Percentiles rank a stretch among this genome's conserved stretches.
Conservation (phyloP, 2,113 vertebrate species). For the Sander vitreus region DNA sequence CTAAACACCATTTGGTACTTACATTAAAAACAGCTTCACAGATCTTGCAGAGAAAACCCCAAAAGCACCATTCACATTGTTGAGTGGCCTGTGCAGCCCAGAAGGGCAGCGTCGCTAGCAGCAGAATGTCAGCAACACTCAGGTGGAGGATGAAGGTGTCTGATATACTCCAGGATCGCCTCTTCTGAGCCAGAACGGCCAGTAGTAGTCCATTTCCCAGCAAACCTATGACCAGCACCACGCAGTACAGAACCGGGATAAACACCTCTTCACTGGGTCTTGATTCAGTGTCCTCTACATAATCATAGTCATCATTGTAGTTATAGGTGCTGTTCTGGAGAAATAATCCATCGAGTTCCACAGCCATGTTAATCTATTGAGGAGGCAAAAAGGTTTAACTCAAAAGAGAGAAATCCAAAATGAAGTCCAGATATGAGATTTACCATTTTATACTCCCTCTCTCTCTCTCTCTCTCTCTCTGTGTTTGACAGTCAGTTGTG, state of each 20-base stretch:
- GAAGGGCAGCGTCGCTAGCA: slow-evolving; percentile 87
- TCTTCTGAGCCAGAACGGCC: slow-evolving; percentile 76
- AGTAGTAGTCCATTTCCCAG: slow-evolving; percentile 85
- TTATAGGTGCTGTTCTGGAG: slow-evolving; percentile 23
- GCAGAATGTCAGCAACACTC: slow-evolving; percentile 80
- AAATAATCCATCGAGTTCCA: slow-evolving; percentile 67
- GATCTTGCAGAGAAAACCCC: slow-evolving; percentile 79
- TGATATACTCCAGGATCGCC: slow-evolving; percentile 73
- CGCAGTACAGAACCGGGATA: slow-evolving; percentile 77
- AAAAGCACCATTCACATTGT: slow-evolving; percentile 72
- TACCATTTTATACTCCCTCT: neutral
- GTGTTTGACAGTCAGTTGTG: neutral
- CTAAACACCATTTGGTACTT: slow-evolving; percentile 22
- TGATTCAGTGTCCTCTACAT: slow-evolving; percentile 7
- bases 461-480: too few species aligned
- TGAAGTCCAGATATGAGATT: neutral
- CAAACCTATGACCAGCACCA: slow-evolving; percentile 83
- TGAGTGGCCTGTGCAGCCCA: slow-evolving; percentile 80
- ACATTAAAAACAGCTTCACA: slow-evolving; percentile 84
- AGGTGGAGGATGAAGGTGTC: slow-evolving; percentile 88
- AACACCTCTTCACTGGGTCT: slow-evolving; percentile 52
- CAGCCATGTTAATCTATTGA: slow-evolving; percentile 42
- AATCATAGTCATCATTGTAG: slow-evolving; percentile 51
- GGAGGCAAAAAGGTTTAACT: slow-evolving; percentile 16
- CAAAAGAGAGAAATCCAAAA: neutral